phyloP scores from a whole-genome alignment of 2,797 vertebrate species.

The Scleropages formosus region DNA sequence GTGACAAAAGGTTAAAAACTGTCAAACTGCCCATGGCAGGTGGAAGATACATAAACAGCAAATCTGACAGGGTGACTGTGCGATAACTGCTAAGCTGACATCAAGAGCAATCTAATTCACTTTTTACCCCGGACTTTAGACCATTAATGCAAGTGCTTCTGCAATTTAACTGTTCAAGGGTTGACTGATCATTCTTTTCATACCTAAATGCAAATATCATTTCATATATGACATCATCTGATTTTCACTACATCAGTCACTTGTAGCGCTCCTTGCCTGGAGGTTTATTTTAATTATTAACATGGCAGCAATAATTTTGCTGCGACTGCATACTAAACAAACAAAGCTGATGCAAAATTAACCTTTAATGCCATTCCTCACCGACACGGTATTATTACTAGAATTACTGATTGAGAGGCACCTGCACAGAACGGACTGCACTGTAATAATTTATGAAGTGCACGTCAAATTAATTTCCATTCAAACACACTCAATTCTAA shows the following conservation, averaged over 20 bases:
- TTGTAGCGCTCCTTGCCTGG: constrained; percentile 47
- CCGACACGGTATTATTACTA: too few relatives aligned
- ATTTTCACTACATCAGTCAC: constrained; percentile 43
- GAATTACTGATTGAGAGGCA: too few relatives aligned
- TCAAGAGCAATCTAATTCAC: constrained; percentile 45
- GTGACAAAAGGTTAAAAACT: constrained; percentile 54
- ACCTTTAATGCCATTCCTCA: too few relatives aligned
- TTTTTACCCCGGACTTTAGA: constrained; percentile 40
- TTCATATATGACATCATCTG: constrained; percentile 36
- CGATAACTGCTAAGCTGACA: constrained; percentile 47
- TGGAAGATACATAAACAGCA: constrained; percentile 48
- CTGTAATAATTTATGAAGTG: too few relatives aligned
- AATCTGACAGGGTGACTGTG: constrained; percentile 54
- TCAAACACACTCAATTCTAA: too few relatives aligned
- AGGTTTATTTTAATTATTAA: neutral
- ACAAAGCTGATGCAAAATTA: too few relatives aligned
- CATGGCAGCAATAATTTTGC: too few relatives aligned
- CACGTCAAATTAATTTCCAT: too few relatives aligned
- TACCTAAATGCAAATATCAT: too few relatives aligned
- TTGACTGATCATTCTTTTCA: too few relatives aligned
- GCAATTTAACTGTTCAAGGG: neutral
- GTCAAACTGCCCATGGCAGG: constrained; percentile 52
- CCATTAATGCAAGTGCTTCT: constrained; percentile 5
- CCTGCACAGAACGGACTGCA: too few relatives aligned
- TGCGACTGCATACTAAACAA: too few relatives aligned